Evolutionary conservation across 2,797 vertebrate genomes (phyloP), one percentile per base, ranked within the genome.

Genomic region (Urocyon cinereoargenteus): DNA sequence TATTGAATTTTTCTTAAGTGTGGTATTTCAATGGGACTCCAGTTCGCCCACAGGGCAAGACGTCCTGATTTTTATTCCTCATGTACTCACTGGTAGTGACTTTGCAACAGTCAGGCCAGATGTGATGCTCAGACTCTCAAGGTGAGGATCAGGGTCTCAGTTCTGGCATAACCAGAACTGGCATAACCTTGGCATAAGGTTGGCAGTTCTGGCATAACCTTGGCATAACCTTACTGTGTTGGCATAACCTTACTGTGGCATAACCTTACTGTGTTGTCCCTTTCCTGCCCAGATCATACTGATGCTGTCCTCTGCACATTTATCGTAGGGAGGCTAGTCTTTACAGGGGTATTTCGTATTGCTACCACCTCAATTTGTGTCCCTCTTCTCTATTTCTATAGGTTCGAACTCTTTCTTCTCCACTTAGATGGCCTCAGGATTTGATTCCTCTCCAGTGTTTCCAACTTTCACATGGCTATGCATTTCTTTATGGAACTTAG

Each of bases 121-220:
- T 1, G 15, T 14, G 34, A 18, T 6, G 15, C 49, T 77, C n/a
- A 55, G 3, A 6, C 1, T 34, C n/a, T 19, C 62, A 45, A 0
- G 0, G 2, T 31, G 22, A 10, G 0, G 2, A 0, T 15, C 18
- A 16, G 15, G 15, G 6, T 15, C 5, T 61, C 53, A 14, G 21
- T 31, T 6, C 49, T 1, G 21, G 2, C n/a, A n/a, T n/a, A n/a
- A n/a, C n/a, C n/a, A n/a, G n/a, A n/a, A n/a, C n/a, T n/a, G n/a
- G n/a, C n/a, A n/a, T n/a, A n/a, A n/a, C n/a, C n/a, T n/a, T n/a
- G n/a, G n/a, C n/a, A n/a, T n/a, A n/a, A n/a, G n/a, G n/a, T n/a
- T n/a, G n/a, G n/a, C n/a, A n/a, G n/a, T n/a, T n/a, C n/a, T n/a
- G n/a, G n/a, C n/a, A n/a, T n/a, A n/a, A n/a, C n/a, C n/a, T n/a